Evolutionary conservation across 2,113 vertebrate genomes (phyloP), one percentile per base, ranked within the genome.

Genomic region (Leuciscus idus): DNA sequence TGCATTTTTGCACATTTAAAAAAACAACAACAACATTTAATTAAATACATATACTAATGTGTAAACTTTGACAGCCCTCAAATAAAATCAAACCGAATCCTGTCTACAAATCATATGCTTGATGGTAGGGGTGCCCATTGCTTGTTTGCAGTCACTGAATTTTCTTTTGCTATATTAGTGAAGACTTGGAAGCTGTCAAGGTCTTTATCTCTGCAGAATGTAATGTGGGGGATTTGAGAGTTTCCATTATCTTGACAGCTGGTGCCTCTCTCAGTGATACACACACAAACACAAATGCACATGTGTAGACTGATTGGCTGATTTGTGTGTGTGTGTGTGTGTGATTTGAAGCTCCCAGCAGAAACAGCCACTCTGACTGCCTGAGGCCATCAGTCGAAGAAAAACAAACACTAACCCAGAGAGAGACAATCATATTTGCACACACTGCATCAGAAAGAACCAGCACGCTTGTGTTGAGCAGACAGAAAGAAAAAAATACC

Each of bases 191-290:
- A 36, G 57, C 43, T 52, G 26, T 52, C 26, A 66, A 68, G 46
- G 46, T 11, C 62, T 82, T 82, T 70, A 82, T 55, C 19, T 70
- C 21, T 68, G 46, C 64, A 52, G 81, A 70, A 52, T 70, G 62
- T 82, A 70, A 82, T 55, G 46, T 82, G 50, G 62, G n/a, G 80
- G 73, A 87, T 87, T 64, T 83, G 72, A 81, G 23, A 66, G 52
- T 46, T 74, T 61, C 85, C 50, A 74, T 72, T 81, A 73, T 70
- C 77, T 57, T 78, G 76, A 80, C 76, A 79, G 84, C 48, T 30
- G 52, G 70, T 83, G 70, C 39, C 68, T 83, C 33, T 73, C 36
- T 48, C 26, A 46, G n/a, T 75, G 72, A 80, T 61, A 15, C 57
- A 2, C 15, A 55, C 46, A 70, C 55, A 43, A 48, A 61, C 30